Evolutionary conservation across 2,888 invertebrate genomes (phyloP).

Genomic region (Agrypnus murinus): DNA sequence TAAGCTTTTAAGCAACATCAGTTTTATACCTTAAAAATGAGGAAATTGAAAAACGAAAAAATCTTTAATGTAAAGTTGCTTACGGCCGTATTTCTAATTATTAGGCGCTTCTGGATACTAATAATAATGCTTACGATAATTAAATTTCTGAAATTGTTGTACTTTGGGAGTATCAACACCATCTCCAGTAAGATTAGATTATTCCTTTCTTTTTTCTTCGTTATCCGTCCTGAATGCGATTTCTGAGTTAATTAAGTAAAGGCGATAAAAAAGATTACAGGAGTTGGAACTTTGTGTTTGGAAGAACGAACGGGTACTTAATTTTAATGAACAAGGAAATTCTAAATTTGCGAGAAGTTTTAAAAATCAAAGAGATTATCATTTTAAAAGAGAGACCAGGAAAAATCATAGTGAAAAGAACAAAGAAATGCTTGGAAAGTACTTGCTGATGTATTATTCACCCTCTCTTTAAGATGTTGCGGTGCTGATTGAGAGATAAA

Average conservation of each 20-base stretch:
- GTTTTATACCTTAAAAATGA: too few species aligned
- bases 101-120: conserved; percentile 39
- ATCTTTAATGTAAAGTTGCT: background rate
- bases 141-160: conserved; percentile 62
- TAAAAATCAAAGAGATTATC: conserved; percentile 49
- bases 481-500: too few species aligned
- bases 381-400: conserved; percentile 39
- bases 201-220: conserved; percentile 59
- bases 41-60: too few species aligned
- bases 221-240: conserved; percentile 63
- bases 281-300: conserved; percentile 62
- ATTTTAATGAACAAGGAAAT: conserved; percentile 60
- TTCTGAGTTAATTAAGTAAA: conserved; percentile 64
- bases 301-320: conserved; percentile 62
- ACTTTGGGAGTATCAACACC: conserved; percentile 61
- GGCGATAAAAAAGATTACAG: conserved; percentile 64
- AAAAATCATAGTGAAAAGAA: conserved; percentile 23
- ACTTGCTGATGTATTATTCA: too few species aligned
- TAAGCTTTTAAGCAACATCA: too few species aligned
- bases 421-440: conserved; percentile 3
- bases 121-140: conserved; percentile 60
- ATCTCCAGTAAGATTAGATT: conserved; percentile 60
- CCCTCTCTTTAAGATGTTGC: too few species aligned
- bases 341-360: conserved; percentile 47
- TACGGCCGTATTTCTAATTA: conserved; percentile 6